Evolutionary conservation across 2,113 vertebrate species (phyloP).

Genomic region (Apodemus speciosus): DNA sequence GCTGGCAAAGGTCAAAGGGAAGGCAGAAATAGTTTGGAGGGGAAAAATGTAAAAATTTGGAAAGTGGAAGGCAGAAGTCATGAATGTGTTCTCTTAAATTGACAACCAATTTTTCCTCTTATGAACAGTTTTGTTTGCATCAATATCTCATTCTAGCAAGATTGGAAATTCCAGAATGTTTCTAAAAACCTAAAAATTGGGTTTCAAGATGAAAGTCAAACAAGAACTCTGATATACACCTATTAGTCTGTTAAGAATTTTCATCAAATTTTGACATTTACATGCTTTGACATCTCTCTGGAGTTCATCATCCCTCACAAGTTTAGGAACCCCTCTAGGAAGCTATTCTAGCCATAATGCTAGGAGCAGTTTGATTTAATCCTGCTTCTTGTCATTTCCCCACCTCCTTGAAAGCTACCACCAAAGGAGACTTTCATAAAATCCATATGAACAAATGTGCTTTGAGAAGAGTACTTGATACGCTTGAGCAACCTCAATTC

Average conservation of each 20-base stretch:
- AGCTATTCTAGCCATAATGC: constrained; percentile 1
- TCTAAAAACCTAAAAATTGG: background rate
- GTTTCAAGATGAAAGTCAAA: background rate
- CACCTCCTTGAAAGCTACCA: constrained; percentile 33
- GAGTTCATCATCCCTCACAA: background rate
- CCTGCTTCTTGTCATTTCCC: background rate
- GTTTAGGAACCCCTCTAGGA: constrained; percentile 25
- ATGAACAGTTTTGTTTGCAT: background rate
- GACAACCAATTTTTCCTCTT: constrained; percentile 4
- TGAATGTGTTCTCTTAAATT: background rate
- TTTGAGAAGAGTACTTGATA: background rate
- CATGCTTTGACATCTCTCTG: background rate
- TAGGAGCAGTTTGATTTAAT: constrained; percentile 56
- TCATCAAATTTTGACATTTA: background rate
- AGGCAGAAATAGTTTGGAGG: background rate
- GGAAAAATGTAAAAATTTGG: background rate
- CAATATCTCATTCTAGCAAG: background rate
- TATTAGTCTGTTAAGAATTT: background rate
- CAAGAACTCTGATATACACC: background rate
- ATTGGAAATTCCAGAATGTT: background rate
- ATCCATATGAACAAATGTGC: constrained; percentile 52
- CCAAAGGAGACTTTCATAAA: constrained; percentile 48
- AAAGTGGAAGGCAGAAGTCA: background rate
- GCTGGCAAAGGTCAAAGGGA: background rate
- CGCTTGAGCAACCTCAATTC: background rate